A percentile compares a stretch with the other conserved stretches of the same genome.
These are phyloP conservation scores for Nephrotoma flavescens DNA, from an alignment of 2,888 invertebrate species.

Conservation along the genomic window DNA sequence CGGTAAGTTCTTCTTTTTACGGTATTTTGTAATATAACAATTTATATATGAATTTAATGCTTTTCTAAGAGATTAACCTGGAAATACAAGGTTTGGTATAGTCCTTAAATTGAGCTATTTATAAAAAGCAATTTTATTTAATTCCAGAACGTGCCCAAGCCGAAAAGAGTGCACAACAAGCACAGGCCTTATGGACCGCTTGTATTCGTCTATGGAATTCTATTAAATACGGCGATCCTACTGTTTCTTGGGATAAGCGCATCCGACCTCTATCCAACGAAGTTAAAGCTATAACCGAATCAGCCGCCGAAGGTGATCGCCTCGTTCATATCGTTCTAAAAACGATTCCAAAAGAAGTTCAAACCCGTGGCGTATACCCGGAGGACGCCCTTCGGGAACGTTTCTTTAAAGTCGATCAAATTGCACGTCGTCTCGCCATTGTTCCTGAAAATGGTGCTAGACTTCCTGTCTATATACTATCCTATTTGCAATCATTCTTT, in stretches of 20 bases:
- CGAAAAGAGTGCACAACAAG: constrained; percentile 59
- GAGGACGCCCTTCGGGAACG: constrained; percentile 74
- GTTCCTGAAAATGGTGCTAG: constrained; percentile 81
- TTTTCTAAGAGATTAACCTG: constrained; percentile 27
- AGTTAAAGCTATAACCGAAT: constrained; percentile 55
- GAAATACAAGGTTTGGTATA: constrained; percentile 26
- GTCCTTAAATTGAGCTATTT: background rate
- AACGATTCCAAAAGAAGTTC: constrained; percentile 62
- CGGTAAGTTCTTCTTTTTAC: constrained; percentile 34
- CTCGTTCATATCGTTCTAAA: constrained; percentile 63
- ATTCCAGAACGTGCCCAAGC: constrained; percentile 22
- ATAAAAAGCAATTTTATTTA: background rate
- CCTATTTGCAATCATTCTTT: constrained; percentile 79
- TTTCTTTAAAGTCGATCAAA: constrained; percentile 65
- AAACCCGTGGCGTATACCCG: constrained; percentile 70
- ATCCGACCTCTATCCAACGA: constrained; percentile 49
- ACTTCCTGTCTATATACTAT: constrained; percentile 66
- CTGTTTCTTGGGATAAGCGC: constrained; percentile 39
- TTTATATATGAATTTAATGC: constrained; percentile 3
- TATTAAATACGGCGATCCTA: constrained; percentile 46
- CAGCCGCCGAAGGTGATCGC: constrained; percentile 61
- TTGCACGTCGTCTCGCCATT: constrained; percentile 71
- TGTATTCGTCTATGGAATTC: constrained; percentile 75
- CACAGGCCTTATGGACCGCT: constrained; percentile 87
- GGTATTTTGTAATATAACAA: background rate